phyloP scores from a whole-genome alignment of 2,888 invertebrate genomes.

The Sphaerophoria taeniata region DNA sequence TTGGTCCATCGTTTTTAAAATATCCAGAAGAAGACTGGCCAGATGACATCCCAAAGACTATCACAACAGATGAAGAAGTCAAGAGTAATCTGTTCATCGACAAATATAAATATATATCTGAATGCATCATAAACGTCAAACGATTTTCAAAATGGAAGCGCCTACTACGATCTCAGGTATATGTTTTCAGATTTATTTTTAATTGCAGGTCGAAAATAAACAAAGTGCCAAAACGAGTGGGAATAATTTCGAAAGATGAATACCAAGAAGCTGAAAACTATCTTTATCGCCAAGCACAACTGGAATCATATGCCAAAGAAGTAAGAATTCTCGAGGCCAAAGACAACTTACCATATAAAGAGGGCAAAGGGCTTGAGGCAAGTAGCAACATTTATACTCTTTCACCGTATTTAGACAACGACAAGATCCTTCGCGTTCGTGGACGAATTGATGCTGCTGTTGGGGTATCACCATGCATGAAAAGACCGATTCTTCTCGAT shows the following conservation, averaged over 20 bases:
- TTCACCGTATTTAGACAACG: neutral
- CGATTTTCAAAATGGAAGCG: neutral
- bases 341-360: neutral
- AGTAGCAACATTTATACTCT: neutral
- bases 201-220: neutral
- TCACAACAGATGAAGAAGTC: no score
- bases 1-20: no score
- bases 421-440: constrained; percentile 3
- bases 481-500: neutral
- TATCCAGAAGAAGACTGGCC: no score
- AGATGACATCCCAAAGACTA: no score
- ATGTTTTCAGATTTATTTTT: neutral
- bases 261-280: constrained; percentile 7
- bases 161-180: constrained; percentile 9
- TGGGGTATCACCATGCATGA: neutral
- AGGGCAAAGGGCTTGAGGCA: neutral
- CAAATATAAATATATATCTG: neutral
- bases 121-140: neutral
- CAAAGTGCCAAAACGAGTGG: neutral
- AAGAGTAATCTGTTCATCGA: neutral
- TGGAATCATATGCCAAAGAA: neutral
- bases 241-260: neutral
- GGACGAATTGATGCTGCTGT: constrained; percentile 7
- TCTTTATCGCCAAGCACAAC: neutral
- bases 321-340: neutral